Conservation (phyloP, 1,140 invertebrate genomes). For the Euura saliciscinereae region DNA sequence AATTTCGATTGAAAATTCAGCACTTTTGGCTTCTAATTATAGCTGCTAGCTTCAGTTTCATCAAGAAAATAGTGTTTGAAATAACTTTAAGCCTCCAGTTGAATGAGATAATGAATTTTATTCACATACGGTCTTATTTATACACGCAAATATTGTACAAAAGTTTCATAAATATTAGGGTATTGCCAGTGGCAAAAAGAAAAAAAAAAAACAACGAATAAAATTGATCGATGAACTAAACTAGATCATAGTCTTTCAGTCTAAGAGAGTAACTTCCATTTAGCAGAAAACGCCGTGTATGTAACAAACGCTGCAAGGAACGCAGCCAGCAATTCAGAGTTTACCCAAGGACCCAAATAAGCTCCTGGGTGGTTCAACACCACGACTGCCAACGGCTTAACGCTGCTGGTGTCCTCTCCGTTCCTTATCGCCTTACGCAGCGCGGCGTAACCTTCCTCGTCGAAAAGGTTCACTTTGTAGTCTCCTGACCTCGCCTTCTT, state of each 20-base stretch:
- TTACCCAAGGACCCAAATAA: slow-evolving; percentile 90
- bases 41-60: too few relatives aligned
- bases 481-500: slow-evolving; percentile 80
- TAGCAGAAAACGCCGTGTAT: slow-evolving; percentile 85
- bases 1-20: too few relatives aligned
- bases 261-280: slow-evolving; percentile 74
- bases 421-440: slow-evolving; percentile 78
- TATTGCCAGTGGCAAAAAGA: background rate
- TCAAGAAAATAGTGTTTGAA: too few relatives aligned
- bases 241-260: slow-evolving; percentile 42
- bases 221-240: slow-evolving; percentile 10
- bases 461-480: slow-evolving; percentile 81
- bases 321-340: slow-evolving; percentile 89
- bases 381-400: slow-evolving; percentile 79
- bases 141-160: background rate
- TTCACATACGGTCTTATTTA: background rate
- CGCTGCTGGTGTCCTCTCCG: slow-evolving; percentile 68
- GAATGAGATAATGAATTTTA: background rate
- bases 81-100: too few relatives aligned
- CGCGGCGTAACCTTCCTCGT: slow-evolving; percentile 89
- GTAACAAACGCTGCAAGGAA: slow-evolving; percentile 78
- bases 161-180: background rate
- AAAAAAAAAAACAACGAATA: background rate
- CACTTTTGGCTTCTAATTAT: too few relatives aligned
- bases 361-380: slow-evolving; percentile 82